Evolutionary conservation across 2,113 vertebrate genomes (phyloP), one percentile per base, ranked within the genome.

Genomic region (Petrocephalus zakoni): DNA sequence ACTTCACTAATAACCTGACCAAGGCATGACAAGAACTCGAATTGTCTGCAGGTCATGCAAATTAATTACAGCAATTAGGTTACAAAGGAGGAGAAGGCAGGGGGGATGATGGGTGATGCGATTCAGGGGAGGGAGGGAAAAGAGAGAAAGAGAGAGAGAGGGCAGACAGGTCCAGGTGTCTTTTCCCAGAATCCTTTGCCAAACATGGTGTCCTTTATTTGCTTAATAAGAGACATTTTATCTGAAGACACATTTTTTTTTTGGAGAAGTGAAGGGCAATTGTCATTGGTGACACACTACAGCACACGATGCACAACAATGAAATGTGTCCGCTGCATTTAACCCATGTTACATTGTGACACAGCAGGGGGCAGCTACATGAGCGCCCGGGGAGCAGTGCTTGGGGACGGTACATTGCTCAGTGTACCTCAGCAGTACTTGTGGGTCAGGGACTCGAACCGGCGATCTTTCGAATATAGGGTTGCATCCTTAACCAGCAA

Each of bases 31-130:
- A 90, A 91, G 92, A 89, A 90, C 89, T 90, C 64, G 88, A 90
- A 92, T 91, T 91, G 92, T 89, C 91, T 93, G 91, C 90, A 90
- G 91, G 91, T 92, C 89, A 91, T 91, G 90, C 91, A 91, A 93
- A 92, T 93, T 92, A 93, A 93, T 93, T 91, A 92, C 91, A 88
- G 91, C 89, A 91, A 93, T 92, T 93, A 91, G 90, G 87, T 89
- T 85, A 91, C 89, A 92, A 91, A 89, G 75, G 87, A 88, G 89
- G 88, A 88, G 88, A 61, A 86, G 87, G 88, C 15, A 72, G 82
- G 85, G 89, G 89, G 52, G 53, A 22, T 13, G 75, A 46, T 42
- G 51, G 72, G 78, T 21, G 49, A 34, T 52, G 47, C 3, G 64
- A 86, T 86, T 51, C 52, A 15, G 52, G 52, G 25, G 19, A 83